Conservation (phyloP, 2,888 invertebrate genomes). For the Bruchidius siliquastri region DNA sequence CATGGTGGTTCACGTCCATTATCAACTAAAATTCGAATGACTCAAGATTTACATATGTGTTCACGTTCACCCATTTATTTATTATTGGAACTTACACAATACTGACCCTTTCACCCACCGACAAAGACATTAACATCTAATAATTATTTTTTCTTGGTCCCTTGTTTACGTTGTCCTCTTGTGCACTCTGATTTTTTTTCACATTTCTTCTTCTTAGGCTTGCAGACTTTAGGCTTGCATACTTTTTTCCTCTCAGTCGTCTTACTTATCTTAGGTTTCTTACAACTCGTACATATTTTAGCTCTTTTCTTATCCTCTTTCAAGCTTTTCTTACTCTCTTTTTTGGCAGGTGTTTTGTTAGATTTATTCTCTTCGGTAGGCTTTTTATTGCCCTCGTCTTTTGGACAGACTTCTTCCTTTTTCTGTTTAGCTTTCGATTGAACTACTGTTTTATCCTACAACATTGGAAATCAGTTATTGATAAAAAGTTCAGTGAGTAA, state of each 20-base stretch:
- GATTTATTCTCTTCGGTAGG: not conserved
- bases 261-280: not conserved
- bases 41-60: too few species aligned
- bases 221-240: not conserved
- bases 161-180: not conserved
- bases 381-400: too few species aligned
- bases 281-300: not conserved
- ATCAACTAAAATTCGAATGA: too few species aligned
- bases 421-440: not conserved
- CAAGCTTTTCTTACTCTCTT: not conserved
- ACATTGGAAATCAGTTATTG: not conserved
- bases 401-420: not conserved
- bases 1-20: too few species aligned
- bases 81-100: not conserved
- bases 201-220: not conserved
- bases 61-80: not conserved
- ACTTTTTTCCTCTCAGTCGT: not conserved
- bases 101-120: not conserved
- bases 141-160: not conserved
- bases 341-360: not conserved
- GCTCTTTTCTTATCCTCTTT: not conserved
- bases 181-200: not conserved
- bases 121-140: not conserved
- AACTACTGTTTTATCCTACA: not conserved
- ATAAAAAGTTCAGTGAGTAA: too few species aligned